A percentile compares a stretch with the other conserved stretches of the same genome.
Conservation (phyloP, 2,888 invertebrate species). For the Megalurothrips usitatus region DNA sequence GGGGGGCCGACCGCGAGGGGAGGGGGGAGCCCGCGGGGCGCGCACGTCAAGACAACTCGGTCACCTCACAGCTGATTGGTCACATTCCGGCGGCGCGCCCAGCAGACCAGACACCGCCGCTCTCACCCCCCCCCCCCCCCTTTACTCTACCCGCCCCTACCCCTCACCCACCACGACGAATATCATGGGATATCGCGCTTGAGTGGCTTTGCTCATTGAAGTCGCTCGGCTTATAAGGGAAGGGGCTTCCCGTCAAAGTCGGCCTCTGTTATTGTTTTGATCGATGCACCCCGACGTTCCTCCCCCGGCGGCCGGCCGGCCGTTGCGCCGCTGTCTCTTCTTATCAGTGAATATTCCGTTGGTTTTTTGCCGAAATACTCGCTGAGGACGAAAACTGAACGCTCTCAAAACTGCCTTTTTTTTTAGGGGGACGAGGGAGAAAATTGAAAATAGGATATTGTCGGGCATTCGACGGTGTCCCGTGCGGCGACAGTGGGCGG, state of each 20-base stretch:
- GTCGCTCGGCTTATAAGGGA: not conserved
- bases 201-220: constrained; percentile 7
- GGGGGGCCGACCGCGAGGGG: not conserved
- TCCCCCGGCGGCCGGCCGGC: not conserved
- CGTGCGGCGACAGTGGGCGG: too few relatives aligned
- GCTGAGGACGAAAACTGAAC: too few relatives aligned
- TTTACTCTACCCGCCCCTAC: too few relatives aligned
- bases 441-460: too few relatives aligned
- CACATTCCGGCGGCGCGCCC: constrained; percentile 16
- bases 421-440: too few relatives aligned
- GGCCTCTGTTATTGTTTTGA: not conserved
- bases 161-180: constrained; percentile 10
- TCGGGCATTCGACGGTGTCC: too few relatives aligned
- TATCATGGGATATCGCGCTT: constrained; percentile 5
- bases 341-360: too few relatives aligned
- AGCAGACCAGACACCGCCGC: not conserved
- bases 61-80: constrained; percentile 24
- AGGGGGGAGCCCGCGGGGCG: not conserved
- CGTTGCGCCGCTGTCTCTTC: not conserved
- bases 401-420: too few relatives aligned
- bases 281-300: not conserved
- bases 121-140: not conserved
- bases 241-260: not conserved
- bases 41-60: constrained; percentile 6
- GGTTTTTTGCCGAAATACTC: too few relatives aligned